Evolutionary conservation across 2,888 invertebrate genomes (phyloP).

Genomic region (Acronicta alni): DNA sequence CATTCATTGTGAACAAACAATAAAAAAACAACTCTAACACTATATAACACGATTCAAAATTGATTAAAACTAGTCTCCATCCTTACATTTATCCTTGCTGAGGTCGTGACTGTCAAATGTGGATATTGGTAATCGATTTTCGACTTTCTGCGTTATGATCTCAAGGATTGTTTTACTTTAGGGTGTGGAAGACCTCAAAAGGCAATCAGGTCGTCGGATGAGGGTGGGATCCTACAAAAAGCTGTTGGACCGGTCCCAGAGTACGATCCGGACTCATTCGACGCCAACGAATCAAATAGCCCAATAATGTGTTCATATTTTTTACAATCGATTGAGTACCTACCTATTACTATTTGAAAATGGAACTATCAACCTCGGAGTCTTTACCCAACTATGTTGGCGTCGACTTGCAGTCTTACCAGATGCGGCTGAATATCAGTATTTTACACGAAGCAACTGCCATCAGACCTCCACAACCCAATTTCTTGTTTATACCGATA

Average conservation of each 20-base stretch:
- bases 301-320: constrained; percentile 75
- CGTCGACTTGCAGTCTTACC: too few relatives aligned
- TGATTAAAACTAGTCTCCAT: constrained; percentile 54
- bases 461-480: too few relatives aligned
- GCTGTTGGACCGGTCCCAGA: constrained; percentile 79
- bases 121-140: constrained; percentile 42
- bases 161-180: constrained; percentile 49
- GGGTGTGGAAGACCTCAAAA: constrained; percentile 50
- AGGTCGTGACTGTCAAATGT: constrained; percentile 83
- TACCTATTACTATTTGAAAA: too few relatives aligned
- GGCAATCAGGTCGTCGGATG: constrained; percentile 73
- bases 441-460: too few relatives aligned
- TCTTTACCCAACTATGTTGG: too few relatives aligned
- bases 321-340: constrained; percentile 71
- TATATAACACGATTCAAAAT: constrained; percentile 58
- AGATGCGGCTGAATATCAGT: too few relatives aligned
- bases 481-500: too few relatives aligned
- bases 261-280: constrained; percentile 73
- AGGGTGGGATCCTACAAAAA: constrained; percentile 86
- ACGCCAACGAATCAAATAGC: constrained; percentile 72
- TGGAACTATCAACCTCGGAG: too few relatives aligned
- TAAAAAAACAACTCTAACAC: constrained; percentile 57
- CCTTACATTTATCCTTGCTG: constrained; percentile 81
- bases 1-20: constrained; percentile 66
- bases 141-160: constrained; percentile 24